These are phyloP conservation scores for Drosophila recens DNA, from an alignment of 2,888 invertebrate genomes.

Conservation along the genomic window DNA sequence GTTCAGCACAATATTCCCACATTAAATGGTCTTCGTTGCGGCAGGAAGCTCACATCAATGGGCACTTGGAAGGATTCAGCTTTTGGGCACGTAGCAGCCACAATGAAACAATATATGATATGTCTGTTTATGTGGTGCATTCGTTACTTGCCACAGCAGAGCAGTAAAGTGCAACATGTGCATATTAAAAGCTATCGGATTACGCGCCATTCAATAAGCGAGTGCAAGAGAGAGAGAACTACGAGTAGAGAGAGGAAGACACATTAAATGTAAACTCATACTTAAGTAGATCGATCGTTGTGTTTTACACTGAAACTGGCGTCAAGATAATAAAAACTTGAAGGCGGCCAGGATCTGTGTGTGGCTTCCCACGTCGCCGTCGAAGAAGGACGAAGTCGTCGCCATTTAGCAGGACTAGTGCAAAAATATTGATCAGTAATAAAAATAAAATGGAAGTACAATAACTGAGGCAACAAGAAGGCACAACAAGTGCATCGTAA, in stretches of 20 bases:
- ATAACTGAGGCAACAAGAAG: slow-evolving; percentile 8
- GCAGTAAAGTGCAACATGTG: slow-evolving; percentile 60
- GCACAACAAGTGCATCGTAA: slow-evolving; percentile 73
- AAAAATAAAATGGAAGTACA: slow-evolving; percentile 47
- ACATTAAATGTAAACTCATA: slow-evolving; percentile 2
- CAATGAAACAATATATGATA: slow-evolving; percentile 50
- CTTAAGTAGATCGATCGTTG: slow-evolving; percentile 41
- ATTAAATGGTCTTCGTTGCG: slow-evolving; percentile 54
- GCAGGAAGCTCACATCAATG: slow-evolving; percentile 78
- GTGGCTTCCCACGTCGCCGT: slow-evolving; percentile 63
- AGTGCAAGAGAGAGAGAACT: not conserved
- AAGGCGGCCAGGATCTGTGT: slow-evolving; percentile 27
- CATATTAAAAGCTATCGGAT: slow-evolving; percentile 54
- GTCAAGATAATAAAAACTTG: slow-evolving; percentile 38
- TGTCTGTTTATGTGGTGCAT: not conserved
- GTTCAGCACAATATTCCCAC: slow-evolving; percentile 71
- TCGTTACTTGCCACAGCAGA: slow-evolving; percentile 20
- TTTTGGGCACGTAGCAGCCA: slow-evolving; percentile 64
- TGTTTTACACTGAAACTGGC: slow-evolving; percentile 21
- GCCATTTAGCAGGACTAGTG: slow-evolving; percentile 61
- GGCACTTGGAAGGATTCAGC: slow-evolving; percentile 70
- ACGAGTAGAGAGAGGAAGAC: not conserved
- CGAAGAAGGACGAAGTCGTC: slow-evolving; percentile 27
- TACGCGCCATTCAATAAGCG: slow-evolving; percentile 22
- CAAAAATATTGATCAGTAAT: slow-evolving; percentile 76